Percentiles rank a stretch among this genome's conserved stretches.
phyloP scores from a whole-genome alignment of 2,113 vertebrate genomes.

The Brachypodius melanocephalos region DNA sequence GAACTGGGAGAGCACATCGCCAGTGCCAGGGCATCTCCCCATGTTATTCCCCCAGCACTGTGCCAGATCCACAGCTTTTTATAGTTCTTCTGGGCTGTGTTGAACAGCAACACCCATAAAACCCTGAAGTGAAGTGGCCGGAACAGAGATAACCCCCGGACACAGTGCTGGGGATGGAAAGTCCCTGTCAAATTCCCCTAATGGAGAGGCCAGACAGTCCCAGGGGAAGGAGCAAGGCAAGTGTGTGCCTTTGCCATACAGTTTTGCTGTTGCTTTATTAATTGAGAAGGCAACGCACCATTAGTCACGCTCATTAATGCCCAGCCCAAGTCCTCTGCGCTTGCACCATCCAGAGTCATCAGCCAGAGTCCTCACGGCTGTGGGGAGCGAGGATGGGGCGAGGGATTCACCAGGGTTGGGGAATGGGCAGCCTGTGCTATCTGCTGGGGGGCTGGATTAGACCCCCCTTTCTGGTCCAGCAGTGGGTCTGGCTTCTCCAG shows the following conservation, averaged over 20 bases:
- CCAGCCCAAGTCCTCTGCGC: background rate
- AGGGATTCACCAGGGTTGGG: fast-evolving
- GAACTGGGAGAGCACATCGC: too few species aligned
- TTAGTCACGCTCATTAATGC: constrained; percentile 28
- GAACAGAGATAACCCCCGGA: background rate
- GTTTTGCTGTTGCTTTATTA: constrained; percentile 22
- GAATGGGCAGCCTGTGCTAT: background rate
- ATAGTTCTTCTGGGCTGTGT: background rate
- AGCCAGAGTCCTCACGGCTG: background rate
- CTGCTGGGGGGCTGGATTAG: background rate
- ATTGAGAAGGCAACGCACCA: background rate
- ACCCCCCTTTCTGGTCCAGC: background rate
- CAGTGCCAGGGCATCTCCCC: background rate
- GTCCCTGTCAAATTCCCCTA: background rate
- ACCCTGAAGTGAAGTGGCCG: fast-evolving
- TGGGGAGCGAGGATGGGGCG: fast-evolving
- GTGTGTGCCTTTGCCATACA: background rate
- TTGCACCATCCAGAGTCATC: background rate
- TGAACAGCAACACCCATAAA: background rate
- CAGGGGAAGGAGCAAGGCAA: background rate
- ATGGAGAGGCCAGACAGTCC: fast-evolving
- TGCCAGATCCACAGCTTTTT: background rate
- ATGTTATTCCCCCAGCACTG: fast-evolving
- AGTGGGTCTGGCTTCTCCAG: background rate
- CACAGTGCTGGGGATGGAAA: fast-evolving